Percentiles rank a stretch among this genome's conserved stretches.
These are phyloP conservation scores for Ifrita kowaldi DNA, from an alignment of 2,113 vertebrate species.

Conservation along the genomic window DNA sequence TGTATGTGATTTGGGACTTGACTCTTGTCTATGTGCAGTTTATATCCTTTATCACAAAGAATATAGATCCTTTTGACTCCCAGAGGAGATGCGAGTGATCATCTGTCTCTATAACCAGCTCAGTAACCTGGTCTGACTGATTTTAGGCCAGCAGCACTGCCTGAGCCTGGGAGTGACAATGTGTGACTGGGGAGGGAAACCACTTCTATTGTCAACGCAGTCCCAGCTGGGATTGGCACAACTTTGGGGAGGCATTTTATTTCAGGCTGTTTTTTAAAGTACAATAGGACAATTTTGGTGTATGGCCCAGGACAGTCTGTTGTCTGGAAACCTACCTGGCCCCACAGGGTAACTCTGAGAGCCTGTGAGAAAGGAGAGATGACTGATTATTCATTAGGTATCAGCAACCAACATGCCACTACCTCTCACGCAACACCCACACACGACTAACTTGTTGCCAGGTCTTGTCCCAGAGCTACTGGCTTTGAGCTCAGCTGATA, in stretches of 20 bases:
- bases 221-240: not conserved
- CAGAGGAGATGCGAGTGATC: not conserved
- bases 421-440: not conserved
- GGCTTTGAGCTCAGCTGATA: not conserved
- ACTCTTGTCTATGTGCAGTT: not conserved
- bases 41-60: not conserved
- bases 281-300: not conserved
- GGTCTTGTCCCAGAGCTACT: not conserved
- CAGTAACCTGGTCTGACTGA: not conserved
- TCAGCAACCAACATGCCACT: rapidly evolving
- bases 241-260: not conserved
- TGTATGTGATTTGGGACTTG: not conserved
- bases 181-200: not conserved
- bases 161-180: not conserved
- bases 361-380: not conserved
- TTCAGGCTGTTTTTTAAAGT: not conserved
- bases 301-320: not conserved
- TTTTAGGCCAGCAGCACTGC: not conserved
- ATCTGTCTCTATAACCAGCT: not conserved
- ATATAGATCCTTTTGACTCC: not conserved
- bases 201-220: not conserved
- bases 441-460: not conserved
- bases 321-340: not conserved
- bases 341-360: not conserved
- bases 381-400: not conserved